Evolutionary conservation across 1,140 invertebrate genomes (phyloP).

Genomic region (Pararge aegeria): DNA sequence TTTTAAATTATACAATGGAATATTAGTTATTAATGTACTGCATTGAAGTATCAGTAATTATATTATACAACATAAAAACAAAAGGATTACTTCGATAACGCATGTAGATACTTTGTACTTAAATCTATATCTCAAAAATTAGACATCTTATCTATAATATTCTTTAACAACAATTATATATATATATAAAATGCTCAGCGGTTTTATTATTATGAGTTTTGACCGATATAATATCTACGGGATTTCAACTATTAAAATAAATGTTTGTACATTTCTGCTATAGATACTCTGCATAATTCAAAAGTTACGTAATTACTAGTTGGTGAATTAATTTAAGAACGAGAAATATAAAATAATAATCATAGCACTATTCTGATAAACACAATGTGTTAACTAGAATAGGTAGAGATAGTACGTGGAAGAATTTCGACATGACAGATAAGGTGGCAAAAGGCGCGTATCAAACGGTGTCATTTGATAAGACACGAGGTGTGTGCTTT

Average conservation of each 20-base stretch:
- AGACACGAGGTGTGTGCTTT: constrained; percentile 58
- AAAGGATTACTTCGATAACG: not conserved
- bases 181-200: not conserved
- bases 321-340: no score
- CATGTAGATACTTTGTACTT: no score
- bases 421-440: constrained; percentile 75
- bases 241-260: no score
- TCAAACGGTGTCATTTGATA: constrained; percentile 78
- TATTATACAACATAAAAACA: not conserved
- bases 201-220: no score
- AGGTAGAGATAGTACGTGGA: constrained; percentile 64
- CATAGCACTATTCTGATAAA: not conserved
- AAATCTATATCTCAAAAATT: not conserved
- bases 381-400: constrained; percentile 31
- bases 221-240: no score
- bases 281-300: no score
- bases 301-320: no score
- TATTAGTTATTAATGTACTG: no score
- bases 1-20: no score
- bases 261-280: no score
- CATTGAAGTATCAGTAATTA: not conserved
- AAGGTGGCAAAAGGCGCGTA: constrained; percentile 63
- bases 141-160: not conserved
- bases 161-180: not conserved
- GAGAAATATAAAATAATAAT: not conserved